Evolutionary conservation across 1,140 invertebrate species (phyloP).

Genomic region (Drosophila repleta): DNA sequence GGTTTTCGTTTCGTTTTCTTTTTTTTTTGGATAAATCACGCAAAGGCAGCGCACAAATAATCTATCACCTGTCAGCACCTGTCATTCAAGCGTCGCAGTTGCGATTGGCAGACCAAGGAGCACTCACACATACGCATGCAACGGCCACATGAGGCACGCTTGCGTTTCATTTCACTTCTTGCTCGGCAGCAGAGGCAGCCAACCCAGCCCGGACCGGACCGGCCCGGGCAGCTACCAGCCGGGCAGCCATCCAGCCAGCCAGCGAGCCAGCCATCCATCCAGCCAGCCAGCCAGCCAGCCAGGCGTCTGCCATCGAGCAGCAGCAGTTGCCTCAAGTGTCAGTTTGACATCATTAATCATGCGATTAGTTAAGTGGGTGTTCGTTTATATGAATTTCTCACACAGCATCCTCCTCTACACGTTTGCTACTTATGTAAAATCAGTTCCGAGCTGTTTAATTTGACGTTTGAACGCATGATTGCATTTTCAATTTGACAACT

Average conservation of each 20-base stretch:
- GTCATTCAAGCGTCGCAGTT: constrained; percentile 82
- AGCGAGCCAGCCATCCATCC: not conserved
- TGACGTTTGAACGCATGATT: constrained; percentile 83
- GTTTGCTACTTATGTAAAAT: constrained; percentile 63
- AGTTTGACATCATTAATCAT: constrained; percentile 83
- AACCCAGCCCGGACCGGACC: constrained; percentile 13
- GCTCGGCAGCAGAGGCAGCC: constrained; percentile 16
- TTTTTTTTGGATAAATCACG: constrained; percentile 73
- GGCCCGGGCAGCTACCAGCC: constrained; percentile 11
- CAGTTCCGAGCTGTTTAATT: constrained; percentile 83
- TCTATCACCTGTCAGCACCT: constrained; percentile 84
- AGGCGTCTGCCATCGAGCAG: constrained; percentile 15
- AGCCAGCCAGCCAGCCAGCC: constrained; percentile 14
- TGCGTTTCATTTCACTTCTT: constrained; percentile 30
- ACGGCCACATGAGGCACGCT: constrained; percentile 36
- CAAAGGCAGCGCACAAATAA: constrained; percentile 71
- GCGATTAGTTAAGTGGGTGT: constrained; percentile 83
- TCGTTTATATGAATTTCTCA: constrained; percentile 46
- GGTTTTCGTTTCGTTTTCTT: constrained; percentile 1
- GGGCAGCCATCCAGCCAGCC: not conserved
- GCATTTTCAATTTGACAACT: constrained; percentile 75
- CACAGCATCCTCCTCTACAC: constrained; percentile 16
- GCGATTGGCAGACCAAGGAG: constrained; percentile 69
- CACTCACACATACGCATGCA: constrained; percentile 46
- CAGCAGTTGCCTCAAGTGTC: constrained; percentile 63